Conservation (phyloP, 2,888 invertebrate species). For the Pasiphila rectangulata region DNA sequence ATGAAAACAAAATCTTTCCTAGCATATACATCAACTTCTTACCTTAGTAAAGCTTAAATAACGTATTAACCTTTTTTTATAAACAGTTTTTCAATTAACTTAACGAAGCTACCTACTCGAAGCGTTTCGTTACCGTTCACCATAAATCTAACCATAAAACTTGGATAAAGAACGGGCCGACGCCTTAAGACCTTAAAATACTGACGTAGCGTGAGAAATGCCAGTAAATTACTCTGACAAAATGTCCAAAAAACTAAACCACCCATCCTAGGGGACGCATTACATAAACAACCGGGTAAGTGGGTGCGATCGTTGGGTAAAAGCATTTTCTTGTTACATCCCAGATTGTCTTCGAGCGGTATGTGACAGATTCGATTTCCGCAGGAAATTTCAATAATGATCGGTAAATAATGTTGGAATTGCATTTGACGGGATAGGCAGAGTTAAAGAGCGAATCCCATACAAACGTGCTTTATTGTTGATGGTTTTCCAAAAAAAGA, state of each 20-base stretch:
- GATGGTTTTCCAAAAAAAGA: too few species aligned
- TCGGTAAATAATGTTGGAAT: constrained; percentile 20
- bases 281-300: constrained; percentile 43
- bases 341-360: constrained; percentile 38
- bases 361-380: constrained; percentile 65
- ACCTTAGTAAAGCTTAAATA: too few species aligned
- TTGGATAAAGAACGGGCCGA: constrained; percentile 1
- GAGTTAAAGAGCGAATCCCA: too few species aligned
- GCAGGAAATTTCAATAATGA: constrained; percentile 40
- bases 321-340: constrained; percentile 60
- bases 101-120: background rate
- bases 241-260: constrained; percentile 24
- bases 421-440: constrained; percentile 2
- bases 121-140: background rate
- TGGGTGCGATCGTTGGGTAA: constrained; percentile 50
- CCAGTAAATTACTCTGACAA: constrained; percentile 17
- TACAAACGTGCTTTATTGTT: too few species aligned
- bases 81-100: background rate
- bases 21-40: too few species aligned
- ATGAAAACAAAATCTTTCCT: too few species aligned
- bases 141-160: background rate
- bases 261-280: constrained; percentile 22
- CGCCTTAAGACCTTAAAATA: constrained; percentile 7
- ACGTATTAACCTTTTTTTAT: background rate
- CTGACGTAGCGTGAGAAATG: constrained; percentile 15